Evolutionary conservation across 2,113 vertebrate species (phyloP).

Genomic region (Oncorhynchus tshawytscha): DNA sequence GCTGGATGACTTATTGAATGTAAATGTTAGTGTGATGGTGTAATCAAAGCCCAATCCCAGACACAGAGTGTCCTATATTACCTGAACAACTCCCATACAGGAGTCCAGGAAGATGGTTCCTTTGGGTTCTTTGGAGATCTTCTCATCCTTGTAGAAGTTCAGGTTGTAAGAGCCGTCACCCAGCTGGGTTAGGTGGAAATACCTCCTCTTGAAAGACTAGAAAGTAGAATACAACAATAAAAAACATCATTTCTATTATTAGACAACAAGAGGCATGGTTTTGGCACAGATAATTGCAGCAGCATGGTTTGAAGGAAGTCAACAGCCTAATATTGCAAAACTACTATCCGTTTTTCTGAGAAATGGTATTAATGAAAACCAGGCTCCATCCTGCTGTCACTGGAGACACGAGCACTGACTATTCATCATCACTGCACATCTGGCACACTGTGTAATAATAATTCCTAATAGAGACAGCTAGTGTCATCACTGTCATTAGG

Average conservation of each 20-base stretch:
- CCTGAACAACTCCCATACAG: constrained; percentile 98
- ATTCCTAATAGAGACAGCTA: background rate
- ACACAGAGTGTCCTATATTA: constrained; percentile 54
- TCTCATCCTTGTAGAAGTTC: constrained; percentile 99
- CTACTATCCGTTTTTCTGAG: background rate
- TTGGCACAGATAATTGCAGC: background rate
- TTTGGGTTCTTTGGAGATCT: constrained; percentile 98
- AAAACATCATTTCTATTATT: background rate
- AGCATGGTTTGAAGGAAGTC: background rate
- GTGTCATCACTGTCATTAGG: background rate
- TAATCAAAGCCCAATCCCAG: background rate
- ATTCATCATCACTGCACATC: background rate
- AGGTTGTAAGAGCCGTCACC: constrained; percentile 97
- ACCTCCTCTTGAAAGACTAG: constrained; percentile 97
- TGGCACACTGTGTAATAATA: background rate
- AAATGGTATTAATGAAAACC: background rate
- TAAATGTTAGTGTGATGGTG: background rate
- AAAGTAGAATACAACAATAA: constrained; percentile 25
- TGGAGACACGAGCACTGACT: background rate
- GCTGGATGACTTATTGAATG: background rate
- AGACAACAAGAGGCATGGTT: background rate
- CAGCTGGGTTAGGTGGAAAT: constrained; percentile 95
- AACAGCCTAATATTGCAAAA: background rate
- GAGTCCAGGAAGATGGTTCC: constrained; percentile 98
- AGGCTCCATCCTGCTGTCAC: background rate